phyloP scores from a whole-genome alignment of 1,140 invertebrate species.

The Drosophila carrolli region DNA sequence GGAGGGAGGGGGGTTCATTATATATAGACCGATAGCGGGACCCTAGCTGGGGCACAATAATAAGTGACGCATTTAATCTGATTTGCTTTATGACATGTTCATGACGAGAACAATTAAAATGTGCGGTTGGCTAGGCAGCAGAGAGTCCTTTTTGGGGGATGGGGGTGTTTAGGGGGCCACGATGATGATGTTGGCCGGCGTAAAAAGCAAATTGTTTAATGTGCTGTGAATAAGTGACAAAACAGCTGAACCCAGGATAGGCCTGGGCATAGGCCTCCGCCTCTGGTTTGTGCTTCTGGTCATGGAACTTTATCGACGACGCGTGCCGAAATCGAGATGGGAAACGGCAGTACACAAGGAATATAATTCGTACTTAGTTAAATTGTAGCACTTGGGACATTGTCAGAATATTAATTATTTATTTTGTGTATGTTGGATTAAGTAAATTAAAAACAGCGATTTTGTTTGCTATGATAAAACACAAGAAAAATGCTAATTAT shows the following conservation, averaged over 20 bases:
- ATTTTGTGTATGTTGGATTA: neutral
- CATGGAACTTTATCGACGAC: constrained; percentile 68
- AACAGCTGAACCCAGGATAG: constrained; percentile 68
- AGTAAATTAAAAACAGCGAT: too few relatives aligned
- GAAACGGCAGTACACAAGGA: constrained; percentile 7
- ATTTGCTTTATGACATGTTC: constrained; percentile 83
- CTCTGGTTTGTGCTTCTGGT: constrained; percentile 43
- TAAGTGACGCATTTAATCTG: constrained; percentile 83
- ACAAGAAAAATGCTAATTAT: too few relatives aligned
- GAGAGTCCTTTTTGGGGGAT: constrained; percentile 23
- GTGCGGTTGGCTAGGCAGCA: constrained; percentile 78
- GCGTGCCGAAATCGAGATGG: constrained; percentile 37
- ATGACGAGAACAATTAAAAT: constrained; percentile 83
- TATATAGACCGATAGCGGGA: constrained; percentile 38
- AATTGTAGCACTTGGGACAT: neutral
- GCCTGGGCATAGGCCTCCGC: constrained; percentile 39
- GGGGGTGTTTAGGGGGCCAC: constrained; percentile 18
- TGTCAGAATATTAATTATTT: neutral
- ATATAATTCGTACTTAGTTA: neutral
- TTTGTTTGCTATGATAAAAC: too few relatives aligned
- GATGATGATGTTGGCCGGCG: constrained; percentile 69
- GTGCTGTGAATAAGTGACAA: constrained; percentile 83
- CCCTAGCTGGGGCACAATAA: constrained; percentile 67
- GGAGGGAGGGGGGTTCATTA: neutral
- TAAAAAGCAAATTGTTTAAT: constrained; percentile 83